Base-by-base conservation (phyloP, 53 echinoderm and acorn worm species). In the Arbacia lixula region DNA sequence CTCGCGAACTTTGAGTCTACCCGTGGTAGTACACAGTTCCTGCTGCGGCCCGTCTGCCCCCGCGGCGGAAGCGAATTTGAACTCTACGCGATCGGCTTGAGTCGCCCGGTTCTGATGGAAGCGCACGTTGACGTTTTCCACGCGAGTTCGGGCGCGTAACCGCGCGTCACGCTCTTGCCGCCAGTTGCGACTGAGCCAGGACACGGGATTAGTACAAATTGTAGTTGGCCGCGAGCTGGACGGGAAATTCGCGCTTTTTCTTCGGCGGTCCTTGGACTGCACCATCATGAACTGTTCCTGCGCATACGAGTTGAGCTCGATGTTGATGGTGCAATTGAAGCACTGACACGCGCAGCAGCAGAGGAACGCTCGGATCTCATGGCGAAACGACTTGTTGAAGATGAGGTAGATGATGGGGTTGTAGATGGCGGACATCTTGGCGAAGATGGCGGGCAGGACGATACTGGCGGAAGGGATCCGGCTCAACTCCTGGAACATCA, bases 281-380 rank as follows among this genome's bases (percentile, higher is more conserved):
- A 78, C 41, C 12, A 5, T 24, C 12, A 11, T 22, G 60, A 60
- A 30, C 39, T 39, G 79, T 19, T 26, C 37, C 38, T 78, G 79
- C 2, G 79, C 79, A 4, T 39, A 60, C 19, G 22, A 40, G 79
- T 60, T 78, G 25, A 60, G 36, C 24, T 58, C 68, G 16, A 84
- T 40, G 52, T 93, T 90, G 5, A 90, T 66, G n/a, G 60, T 66
- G 65, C 76, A 22, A 25, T 36, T 84, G 60, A 57, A 87, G 84
- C 90, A 87, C 51, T 83, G 83, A 62, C 94, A 94, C 34, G 88
- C 94, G 38, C 91, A 94, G 34, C 88, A 91, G 69, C 86, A 88
- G 17, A 86, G 27, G 29, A 94, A 54, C 27, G 56, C 35, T 4
- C 60, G 19, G 17, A 84, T 57, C 4, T 94, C 84, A 2, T 31